Evolutionary conservation across 2,797 vertebrate genomes (phyloP), one percentile per base, ranked within the genome.

Genomic region (Argentina silus): DNA sequence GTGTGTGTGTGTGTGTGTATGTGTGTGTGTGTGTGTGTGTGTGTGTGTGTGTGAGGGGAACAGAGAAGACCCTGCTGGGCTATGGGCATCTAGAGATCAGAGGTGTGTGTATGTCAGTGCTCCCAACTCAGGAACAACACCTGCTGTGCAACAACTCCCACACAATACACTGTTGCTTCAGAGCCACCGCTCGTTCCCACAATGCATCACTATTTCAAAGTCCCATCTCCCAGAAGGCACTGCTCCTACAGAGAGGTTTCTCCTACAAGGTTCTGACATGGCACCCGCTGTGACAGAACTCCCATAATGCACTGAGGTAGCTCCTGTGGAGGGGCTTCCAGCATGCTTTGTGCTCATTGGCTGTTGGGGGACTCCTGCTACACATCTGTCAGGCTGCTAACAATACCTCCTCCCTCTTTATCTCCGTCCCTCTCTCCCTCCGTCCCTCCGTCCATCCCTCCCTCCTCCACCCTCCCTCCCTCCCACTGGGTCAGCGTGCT

Each of bases 201-300:
- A 55, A 67, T 66, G 71, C 71, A 11, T 17, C 42, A 10, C 67
- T 56, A 85, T 88, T 90, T 91, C 90, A 91, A 90, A 92, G 90
- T 78, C 62, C 7, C 53, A 57, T 87, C 71, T 88, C 90, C 87
- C 89, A 1, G 81, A 89, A 87, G 88, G 87, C 82, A 78, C 76
- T 81, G 81, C 87, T 90, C 84, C 68, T 85, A 88, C 87, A 87
- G 83, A 78, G 81, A 89, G 85, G 86, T 88, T 82, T 88, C 63
- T 86, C 79, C 87, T 89, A 85, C 82, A 85, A 87, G 87, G 87
- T 92, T 90, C 90, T 90, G 91, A 91, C 89, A 91, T 72, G 0
- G 82, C 83, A 83, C 89, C 86, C 79, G 87, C 86, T 89, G 92
- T 80, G 86, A 82, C 66, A 78, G 85, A 87, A 81, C 84, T 91